These are phyloP conservation scores for Lamprologus sp. DNA, from an alignment of 2,113 vertebrate genomes.

Conservation along the genomic window DNA sequence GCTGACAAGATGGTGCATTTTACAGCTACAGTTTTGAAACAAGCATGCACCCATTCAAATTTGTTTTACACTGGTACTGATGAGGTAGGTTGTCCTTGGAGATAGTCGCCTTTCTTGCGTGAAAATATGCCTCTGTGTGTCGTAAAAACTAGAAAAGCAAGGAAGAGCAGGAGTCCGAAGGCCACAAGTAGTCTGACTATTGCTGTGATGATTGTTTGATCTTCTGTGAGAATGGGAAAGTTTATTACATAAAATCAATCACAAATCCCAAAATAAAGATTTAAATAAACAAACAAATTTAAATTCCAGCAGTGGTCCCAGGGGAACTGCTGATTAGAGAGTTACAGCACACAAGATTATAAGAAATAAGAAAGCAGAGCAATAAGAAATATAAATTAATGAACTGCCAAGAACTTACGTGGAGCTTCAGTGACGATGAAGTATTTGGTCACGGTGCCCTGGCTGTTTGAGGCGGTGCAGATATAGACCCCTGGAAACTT, in stretches of 20 bases:
- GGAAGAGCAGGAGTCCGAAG: background rate
- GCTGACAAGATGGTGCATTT: background rate
- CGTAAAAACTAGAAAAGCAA: background rate
- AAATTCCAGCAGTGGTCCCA: background rate
- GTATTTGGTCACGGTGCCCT: constrained; percentile 11
- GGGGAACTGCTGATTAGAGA: rapidly evolving
- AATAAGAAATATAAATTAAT: background rate
- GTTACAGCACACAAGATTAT: background rate
- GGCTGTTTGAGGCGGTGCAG: constrained; percentile 40
- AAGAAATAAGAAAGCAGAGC: background rate
- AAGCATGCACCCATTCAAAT: background rate
- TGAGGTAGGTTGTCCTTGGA: background rate
- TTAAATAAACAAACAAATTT: background rate
- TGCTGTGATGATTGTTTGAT: rapidly evolving
- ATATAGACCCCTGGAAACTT: constrained; percentile 39
- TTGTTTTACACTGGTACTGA: background rate
- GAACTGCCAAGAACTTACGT: constrained; percentile 19
- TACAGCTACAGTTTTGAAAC: background rate
- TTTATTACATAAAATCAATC: background rate
- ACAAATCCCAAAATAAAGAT: background rate
- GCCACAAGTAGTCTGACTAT: background rate
- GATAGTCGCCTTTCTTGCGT: background rate
- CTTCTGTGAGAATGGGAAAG: background rate
- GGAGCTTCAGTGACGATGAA: constrained; percentile 27
- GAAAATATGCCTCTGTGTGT: background rate